Evolutionary conservation across 2,888 invertebrate genomes (phyloP), one percentile per base, ranked within the genome.

Genomic region (Rhingia campestris): DNA sequence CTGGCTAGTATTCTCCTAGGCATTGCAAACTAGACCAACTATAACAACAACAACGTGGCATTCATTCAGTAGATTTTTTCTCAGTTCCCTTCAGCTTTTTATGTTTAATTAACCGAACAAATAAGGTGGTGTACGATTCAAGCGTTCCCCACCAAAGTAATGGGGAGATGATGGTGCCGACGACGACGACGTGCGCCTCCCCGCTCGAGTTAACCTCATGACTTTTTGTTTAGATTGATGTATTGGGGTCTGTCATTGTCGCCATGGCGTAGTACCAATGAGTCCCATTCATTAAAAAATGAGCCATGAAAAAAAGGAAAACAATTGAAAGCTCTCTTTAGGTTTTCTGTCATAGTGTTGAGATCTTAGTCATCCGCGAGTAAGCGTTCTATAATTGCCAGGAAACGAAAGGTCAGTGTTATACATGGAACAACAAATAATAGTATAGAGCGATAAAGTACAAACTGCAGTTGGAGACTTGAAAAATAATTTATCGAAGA

Each of bases 331-430:
- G 79, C 79, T 79, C 47, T 73, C 41, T 79, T 61, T 43, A 74
- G 22, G 51, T 72, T 77, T 43, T 53, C 37, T 59, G 39, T 49
- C 33, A 43, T 7, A 47, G 32, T 12, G 14, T 22, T 22, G 39
- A 22, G 14, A 73, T 43, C 59, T 79, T 63, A 73, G 73, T 73
- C 79, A 79, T 73, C 33, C 53, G n/a, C 14, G 43, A 59, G 77
- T 53, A 45, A 49, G 7, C 12, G 10, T 64, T 64, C 49, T 64
- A 49, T 64, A 74, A 69, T 69, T 69, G 61, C 37, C 67, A 64
- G 80, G 80, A 81, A 69, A 69, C 49, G 51, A 81, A 81, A 81
- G 80, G 80, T 81, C 80, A 81, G 75, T 69, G 80, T 75, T 81
- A 58, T 47, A 80, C 9, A 61, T 45, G 35, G 22, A 12, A 33